These are phyloP conservation scores for Stegostoma tigrinum DNA, from an alignment of 2,113 vertebrate species.

Conservation along the genomic window DNA sequence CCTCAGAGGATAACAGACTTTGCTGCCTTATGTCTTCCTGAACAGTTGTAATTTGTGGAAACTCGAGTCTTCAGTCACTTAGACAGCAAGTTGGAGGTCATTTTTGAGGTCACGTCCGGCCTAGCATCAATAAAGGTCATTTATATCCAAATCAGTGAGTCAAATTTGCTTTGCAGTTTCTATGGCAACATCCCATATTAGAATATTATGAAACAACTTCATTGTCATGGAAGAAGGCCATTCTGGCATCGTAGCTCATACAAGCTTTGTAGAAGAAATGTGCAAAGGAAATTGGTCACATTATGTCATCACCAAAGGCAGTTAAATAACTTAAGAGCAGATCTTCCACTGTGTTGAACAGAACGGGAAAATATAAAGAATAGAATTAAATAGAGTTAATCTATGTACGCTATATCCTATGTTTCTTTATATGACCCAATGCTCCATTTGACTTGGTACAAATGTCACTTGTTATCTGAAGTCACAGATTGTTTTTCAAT, in stretches of 20 bases:
- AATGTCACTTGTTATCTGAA: neutral
- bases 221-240: neutral
- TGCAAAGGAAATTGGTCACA: neutral
- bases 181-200: neutral
- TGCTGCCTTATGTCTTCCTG: neutral
- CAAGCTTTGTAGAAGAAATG: neutral
- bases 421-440: too few relatives aligned
- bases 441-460: neutral
- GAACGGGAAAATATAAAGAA: neutral
- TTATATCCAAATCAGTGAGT: neutral
- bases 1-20: neutral
- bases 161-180: neutral
- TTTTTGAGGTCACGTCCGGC: neutral
- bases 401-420: too few relatives aligned
- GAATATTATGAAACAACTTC: neutral
- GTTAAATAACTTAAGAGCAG: neutral
- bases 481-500: neutral
- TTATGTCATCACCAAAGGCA: neutral
- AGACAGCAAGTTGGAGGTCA: neutral
- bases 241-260: neutral
- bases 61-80: neutral
- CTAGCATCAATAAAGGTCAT: neutral
- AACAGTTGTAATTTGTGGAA: neutral
- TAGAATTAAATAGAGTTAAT: too few relatives aligned
- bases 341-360: neutral